A percentile compares a stretch with the other conserved stretches of the same genome.
Evolutionary conservation across 2,113 vertebrate genomes (phyloP).

Genomic region (Orthonyx spaldingii): DNA sequence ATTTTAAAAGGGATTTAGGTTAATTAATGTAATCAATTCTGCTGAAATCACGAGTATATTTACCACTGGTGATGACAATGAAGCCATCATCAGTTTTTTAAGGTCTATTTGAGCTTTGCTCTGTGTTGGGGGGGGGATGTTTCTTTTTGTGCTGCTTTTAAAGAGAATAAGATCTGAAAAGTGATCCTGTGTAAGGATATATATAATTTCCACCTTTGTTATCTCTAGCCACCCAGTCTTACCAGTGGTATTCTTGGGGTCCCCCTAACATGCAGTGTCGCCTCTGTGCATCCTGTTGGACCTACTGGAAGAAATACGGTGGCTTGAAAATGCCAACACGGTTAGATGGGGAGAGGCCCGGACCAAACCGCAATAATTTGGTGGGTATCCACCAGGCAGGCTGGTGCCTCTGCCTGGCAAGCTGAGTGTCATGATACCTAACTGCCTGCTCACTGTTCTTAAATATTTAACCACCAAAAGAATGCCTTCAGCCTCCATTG

Average conservation of each 20-base stretch:
- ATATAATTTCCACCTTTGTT: conserved; percentile 76
- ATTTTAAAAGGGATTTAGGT: not conserved
- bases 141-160: conserved; percentile 33
- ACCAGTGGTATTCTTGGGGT: conserved; percentile 99
- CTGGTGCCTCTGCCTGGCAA: not conserved
- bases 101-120: not conserved
- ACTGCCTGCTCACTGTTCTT: not conserved
- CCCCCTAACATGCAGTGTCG: conserved; percentile 99
- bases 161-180: conserved; percentile 45
- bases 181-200: conserved; percentile 70
- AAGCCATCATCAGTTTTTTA: not conserved
- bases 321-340: conserved; percentile 98
- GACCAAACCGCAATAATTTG: conserved; percentile 92
- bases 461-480: not conserved
- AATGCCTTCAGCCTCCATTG: not conserved
- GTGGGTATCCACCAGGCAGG: conserved; percentile 63
- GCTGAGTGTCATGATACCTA: not conserved
- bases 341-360: conserved; percentile 92
- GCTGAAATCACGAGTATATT: not conserved
- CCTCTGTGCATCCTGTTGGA: conserved; percentile 96
- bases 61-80: not conserved
- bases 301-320: conserved; percentile 99
- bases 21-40: not conserved
- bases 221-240: conserved; percentile 89
- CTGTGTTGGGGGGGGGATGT: not conserved